Evolutionary conservation across 2,888 invertebrate genomes (phyloP).

Genomic region (Lysandra bellargus): DNA sequence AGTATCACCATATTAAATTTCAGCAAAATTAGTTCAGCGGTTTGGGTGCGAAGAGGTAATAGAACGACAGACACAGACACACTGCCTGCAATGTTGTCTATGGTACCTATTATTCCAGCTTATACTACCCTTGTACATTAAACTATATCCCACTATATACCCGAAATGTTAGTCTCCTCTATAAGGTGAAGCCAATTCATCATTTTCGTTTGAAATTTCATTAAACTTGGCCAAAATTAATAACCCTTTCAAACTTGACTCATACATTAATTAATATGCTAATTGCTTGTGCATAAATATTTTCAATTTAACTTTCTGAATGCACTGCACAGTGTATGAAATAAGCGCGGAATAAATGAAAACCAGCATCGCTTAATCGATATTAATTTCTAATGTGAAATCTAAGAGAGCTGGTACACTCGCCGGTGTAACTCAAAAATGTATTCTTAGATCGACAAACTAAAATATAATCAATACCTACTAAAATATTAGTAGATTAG

Average conservation of each 20-base stretch:
- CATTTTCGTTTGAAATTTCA: slow-evolving; percentile 13
- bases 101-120: too few relatives aligned
- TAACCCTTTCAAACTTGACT: slow-evolving; percentile 26
- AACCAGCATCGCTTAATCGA: slow-evolving; percentile 42
- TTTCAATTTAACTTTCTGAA: slow-evolving; percentile 35
- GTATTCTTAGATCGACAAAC: too few relatives aligned
- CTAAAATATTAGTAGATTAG: too few relatives aligned
- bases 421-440: not conserved
- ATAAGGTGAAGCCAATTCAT: slow-evolving; percentile 15
- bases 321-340: slow-evolving; percentile 36
- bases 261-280: slow-evolving; percentile 25
- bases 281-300: slow-evolving; percentile 35
- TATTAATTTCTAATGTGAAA: slow-evolving; percentile 43
- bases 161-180: not conserved
- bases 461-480: too few relatives aligned
- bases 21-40: too few relatives aligned
- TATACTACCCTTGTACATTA: too few relatives aligned
- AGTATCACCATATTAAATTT: too few relatives aligned
- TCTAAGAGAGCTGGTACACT: slow-evolving; percentile 32
- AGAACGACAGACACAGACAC: too few relatives aligned
- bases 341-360: slow-evolving; percentile 42
- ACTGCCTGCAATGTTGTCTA: too few relatives aligned
- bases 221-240: slow-evolving; percentile 22
- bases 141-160: not conserved
- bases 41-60: too few relatives aligned